Evolutionary conservation across 2,113 vertebrate genomes (phyloP).

Genomic region (Marcusenius ussheri): DNA sequence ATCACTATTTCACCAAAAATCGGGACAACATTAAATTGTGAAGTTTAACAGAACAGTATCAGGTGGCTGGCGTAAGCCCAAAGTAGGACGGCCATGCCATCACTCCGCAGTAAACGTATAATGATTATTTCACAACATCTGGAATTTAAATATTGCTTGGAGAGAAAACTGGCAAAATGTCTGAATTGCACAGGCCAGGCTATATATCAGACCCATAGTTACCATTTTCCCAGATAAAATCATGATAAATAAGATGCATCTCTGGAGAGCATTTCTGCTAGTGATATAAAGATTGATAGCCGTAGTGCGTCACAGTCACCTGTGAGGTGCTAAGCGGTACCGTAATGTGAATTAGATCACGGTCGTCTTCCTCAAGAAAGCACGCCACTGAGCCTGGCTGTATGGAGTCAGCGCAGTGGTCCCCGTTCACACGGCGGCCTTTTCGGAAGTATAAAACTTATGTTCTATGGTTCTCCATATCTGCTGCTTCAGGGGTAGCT

Average conservation of each 20-base stretch:
- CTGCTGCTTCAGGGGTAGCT: not conserved
- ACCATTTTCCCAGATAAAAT: conserved; percentile 43
- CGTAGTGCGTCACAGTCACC: conserved; percentile 22
- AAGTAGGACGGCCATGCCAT: not conserved
- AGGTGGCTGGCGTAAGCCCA: not conserved
- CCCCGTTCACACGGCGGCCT: not conserved
- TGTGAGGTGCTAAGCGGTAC: conserved; percentile 24
- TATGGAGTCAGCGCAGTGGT: conserved; percentile 22
- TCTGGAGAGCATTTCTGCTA: conserved; percentile 52
- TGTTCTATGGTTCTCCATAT: conserved; percentile 13
- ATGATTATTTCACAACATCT: not conserved
- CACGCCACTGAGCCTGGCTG: not conserved
- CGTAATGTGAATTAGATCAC: conserved; percentile 33
- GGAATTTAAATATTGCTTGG: not conserved
- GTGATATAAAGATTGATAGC: conserved; percentile 44
- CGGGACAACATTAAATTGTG: not conserved
- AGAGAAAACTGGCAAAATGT: not conserved
- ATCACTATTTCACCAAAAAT: not conserved
- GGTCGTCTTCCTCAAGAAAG: conserved; percentile 36
- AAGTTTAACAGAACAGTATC: not conserved
- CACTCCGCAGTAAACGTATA: not conserved
- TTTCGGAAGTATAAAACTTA: not conserved
- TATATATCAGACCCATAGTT: not conserved
- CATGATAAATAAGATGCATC: conserved; percentile 40
- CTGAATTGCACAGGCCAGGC: not conserved